Conservation (phyloP, 1,140 invertebrate species). For the Drosophila truncata region DNA sequence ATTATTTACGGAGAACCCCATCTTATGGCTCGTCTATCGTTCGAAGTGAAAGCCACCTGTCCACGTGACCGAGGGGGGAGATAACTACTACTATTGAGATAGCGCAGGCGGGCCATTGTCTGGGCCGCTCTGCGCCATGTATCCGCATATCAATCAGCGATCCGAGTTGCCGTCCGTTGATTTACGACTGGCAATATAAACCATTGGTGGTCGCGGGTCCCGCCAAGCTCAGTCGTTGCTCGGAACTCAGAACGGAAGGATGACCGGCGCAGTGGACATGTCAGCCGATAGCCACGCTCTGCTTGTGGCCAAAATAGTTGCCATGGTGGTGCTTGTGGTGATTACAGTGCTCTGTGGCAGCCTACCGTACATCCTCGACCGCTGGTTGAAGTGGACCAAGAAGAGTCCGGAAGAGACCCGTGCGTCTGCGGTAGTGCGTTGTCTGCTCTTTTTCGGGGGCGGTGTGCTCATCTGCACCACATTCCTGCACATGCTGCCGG, state of each 20-base stretch:
- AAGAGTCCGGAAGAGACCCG: conserved; percentile 85
- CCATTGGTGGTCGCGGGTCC: conserved; percentile 13
- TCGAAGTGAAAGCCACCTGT: conserved; percentile 23
- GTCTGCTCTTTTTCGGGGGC: conserved; percentile 94
- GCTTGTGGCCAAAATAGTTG: conserved; percentile 89
- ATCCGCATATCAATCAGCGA: conserved; percentile 64
- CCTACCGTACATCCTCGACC: conserved; percentile 89
- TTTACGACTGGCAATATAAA: conserved; percentile 50
- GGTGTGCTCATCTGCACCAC: conserved; percentile 96
- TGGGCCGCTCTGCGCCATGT: conserved; percentile 9
- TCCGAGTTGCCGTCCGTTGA: conserved; percentile 27
- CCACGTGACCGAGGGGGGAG: conserved; percentile 1
- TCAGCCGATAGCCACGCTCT: conserved; percentile 77
- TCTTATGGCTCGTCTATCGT: conserved; percentile 7
- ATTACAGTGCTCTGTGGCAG: conserved; percentile 90
- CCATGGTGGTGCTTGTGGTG: conserved; percentile 89
- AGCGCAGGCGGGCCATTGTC: conserved; percentile 3
- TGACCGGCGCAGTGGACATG: conserved; percentile 30
- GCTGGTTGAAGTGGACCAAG: conserved; percentile 87
- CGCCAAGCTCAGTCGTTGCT: conserved; percentile 34
- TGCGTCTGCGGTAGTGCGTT: conserved; percentile 85
- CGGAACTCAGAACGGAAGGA: conserved; percentile 35
- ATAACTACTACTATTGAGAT: conserved; percentile 7
- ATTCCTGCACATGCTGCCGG: conserved; percentile 95
- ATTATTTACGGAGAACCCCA: not conserved